Conservation (phyloP, 2,888 invertebrate genomes). For the Pyrgus malvae region DNA sequence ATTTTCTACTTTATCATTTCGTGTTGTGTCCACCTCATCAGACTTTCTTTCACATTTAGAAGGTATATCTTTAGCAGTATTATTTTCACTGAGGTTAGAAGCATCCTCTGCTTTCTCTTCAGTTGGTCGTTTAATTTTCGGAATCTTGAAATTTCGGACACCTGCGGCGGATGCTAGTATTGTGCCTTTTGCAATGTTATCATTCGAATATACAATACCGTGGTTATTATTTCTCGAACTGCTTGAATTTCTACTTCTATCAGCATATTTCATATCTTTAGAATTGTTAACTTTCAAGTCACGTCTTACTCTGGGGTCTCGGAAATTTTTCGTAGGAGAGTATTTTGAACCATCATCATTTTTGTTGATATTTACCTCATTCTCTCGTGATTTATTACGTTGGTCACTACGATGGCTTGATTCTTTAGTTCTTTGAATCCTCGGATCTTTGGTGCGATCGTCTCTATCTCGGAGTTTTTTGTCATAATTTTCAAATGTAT, state of each 20-base stretch:
- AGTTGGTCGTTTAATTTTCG: constrained; percentile 65
- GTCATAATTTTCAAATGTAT: constrained; percentile 34
- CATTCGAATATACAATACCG: constrained; percentile 69
- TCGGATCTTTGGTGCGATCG: neutral
- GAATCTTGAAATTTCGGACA: constrained; percentile 75
- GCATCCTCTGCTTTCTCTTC: constrained; percentile 36
- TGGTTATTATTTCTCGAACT: constrained; percentile 40
- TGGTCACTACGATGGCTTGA: neutral
- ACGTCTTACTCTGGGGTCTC: constrained; percentile 60
- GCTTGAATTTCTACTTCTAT: constrained; percentile 32
- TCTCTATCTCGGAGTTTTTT: neutral
- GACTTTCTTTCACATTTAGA: constrained; percentile 14
- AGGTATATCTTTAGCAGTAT: constrained; percentile 14
- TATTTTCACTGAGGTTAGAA: constrained; percentile 14
- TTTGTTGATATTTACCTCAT: constrained; percentile 31
- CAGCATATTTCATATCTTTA: constrained; percentile 37
- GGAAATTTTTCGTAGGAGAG: constrained; percentile 53
- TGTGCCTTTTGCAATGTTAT: constrained; percentile 66
- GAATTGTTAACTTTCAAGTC: constrained; percentile 34
- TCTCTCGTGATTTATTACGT: constrained; percentile 23
- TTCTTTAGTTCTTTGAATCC: neutral
- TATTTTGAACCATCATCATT: constrained; percentile 35
- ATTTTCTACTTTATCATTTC: constrained; percentile 25
- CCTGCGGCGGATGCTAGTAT: constrained; percentile 64
- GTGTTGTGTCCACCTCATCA: constrained; percentile 1